Evolutionary conservation across 2,113 vertebrate species (phyloP).

Genomic region (Macaca mulatta): DNA sequence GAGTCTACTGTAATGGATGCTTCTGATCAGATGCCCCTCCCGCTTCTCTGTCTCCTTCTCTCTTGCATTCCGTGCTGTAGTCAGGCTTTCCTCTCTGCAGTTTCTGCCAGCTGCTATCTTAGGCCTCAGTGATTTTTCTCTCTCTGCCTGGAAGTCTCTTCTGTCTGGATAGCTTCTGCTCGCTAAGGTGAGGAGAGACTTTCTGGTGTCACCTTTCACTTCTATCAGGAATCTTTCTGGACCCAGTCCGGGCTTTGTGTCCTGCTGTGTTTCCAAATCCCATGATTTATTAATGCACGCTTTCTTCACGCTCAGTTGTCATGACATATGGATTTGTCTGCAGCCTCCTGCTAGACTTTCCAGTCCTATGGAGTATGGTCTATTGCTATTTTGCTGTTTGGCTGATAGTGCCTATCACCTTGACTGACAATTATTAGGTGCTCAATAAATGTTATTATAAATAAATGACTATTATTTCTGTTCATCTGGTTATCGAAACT

Average conservation of each 20-base stretch:
- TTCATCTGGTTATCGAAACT: not conserved
- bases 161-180: not conserved
- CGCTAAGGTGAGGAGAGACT: not conserved
- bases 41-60: not conserved
- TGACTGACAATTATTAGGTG: not conserved
- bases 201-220: not conserved
- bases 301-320: not conserved
- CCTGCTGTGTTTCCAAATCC: not conserved
- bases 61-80: fast-evolving
- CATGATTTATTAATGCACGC: not conserved
- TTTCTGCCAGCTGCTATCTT: not conserved
- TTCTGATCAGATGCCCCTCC: not conserved
- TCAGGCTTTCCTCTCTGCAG: not conserved
- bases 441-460: not conserved
- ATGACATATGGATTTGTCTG: not conserved
- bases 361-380: not conserved
- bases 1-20: fast-evolving
- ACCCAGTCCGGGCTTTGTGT: not conserved
- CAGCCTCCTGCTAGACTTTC: not conserved
- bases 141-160: not conserved
- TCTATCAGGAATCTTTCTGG: not conserved
- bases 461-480: not conserved
- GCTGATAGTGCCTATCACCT: not conserved
- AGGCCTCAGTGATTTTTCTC: not conserved
- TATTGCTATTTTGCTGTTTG: not conserved